These are phyloP conservation scores for Notothenia rossii DNA, from an alignment of 2,113 vertebrate species.

Conservation along the genomic window DNA sequence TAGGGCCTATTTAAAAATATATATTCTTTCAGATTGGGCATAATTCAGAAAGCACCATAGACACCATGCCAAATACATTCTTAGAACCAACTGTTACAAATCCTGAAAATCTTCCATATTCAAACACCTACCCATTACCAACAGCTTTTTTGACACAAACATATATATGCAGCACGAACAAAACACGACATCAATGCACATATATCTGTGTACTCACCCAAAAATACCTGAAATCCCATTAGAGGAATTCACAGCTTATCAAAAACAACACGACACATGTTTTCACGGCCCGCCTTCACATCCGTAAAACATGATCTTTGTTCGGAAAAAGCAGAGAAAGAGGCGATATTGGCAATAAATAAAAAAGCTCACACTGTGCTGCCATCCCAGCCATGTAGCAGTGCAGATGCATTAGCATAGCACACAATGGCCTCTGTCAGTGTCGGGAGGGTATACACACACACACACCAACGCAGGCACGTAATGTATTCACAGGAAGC, in stretches of 20 bases:
- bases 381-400: conserved; percentile 1
- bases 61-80: neutral
- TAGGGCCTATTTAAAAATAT: neutral
- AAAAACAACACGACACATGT: conserved; percentile 4
- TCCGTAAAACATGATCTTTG: conserved; percentile 8
- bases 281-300: neutral
- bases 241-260: neutral
- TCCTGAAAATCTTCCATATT: neutral
- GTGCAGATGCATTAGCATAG: conserved; percentile 41
- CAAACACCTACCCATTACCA: neutral
- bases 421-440: conserved; percentile 47
- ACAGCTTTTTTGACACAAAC: neutral
- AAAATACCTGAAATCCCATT: neutral
- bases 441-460: conserved; percentile 11
- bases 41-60: neutral
- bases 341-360: neutral
- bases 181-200: neutral
- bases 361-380: conserved; percentile 2
- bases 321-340: neutral
- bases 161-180: neutral
- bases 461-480: neutral
- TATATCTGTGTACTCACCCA: neutral
- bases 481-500: conserved; percentile 50
- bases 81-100: neutral
- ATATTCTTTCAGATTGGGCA: neutral